phyloP scores from a whole-genome alignment of 1,140 invertebrate species.

The Pseudoatta argentina region DNA sequence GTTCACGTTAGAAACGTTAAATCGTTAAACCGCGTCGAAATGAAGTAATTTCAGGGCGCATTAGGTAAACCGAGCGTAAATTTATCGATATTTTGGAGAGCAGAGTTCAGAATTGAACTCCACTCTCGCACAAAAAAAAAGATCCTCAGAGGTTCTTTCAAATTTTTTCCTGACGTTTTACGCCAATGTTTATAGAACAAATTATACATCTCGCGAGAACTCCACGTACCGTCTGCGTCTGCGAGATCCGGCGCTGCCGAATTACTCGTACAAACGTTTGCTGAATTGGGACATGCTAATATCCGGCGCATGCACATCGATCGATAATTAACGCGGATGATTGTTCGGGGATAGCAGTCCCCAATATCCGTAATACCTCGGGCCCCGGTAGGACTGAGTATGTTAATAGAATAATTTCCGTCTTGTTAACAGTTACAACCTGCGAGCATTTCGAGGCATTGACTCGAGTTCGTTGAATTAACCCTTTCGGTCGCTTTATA shows the following conservation, averaged over 20 bases:
- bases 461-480: constrained; percentile 23
- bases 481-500: constrained; percentile 26
- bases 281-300: constrained; percentile 14
- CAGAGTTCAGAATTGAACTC: not conserved
- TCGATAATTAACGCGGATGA: constrained; percentile 29
- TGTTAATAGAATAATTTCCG: constrained; percentile 46
- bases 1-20: not conserved
- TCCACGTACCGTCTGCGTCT: not conserved
- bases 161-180: constrained; percentile 6
- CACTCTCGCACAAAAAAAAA: not conserved
- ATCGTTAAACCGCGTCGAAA: constrained; percentile 22
- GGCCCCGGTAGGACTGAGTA: constrained; percentile 13
- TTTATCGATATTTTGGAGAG: constrained; percentile 28
- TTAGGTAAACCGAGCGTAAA: not conserved
- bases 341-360: constrained; percentile 3
- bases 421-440: constrained; percentile 18
- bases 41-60: constrained; percentile 18
- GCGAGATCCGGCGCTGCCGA: not conserved
- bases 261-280: not conserved
- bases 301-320: constrained; percentile 18
- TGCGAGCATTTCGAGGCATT: not conserved
- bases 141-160: not conserved
- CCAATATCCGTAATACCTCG: constrained; percentile 44
- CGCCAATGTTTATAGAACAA: not conserved
- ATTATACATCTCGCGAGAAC: not conserved